Percentiles rank a stretch among this genome's conserved stretches.
phyloP scores from a whole-genome alignment of 2,797 vertebrate species.

The Phalloptychus januarius region DNA sequence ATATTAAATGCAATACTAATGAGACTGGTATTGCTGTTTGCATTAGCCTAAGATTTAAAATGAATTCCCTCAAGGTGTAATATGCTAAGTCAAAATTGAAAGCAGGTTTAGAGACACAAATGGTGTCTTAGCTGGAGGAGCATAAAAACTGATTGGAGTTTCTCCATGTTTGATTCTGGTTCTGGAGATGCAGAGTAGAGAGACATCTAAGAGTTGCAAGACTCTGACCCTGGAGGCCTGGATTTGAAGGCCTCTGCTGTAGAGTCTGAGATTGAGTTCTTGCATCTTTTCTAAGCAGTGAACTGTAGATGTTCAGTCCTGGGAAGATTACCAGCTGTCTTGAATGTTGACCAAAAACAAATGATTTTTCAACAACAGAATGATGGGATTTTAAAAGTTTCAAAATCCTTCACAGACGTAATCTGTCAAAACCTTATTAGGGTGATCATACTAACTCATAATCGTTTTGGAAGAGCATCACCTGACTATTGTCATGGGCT shows the following conservation, averaged over 20 bases:
- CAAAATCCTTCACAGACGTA: not conserved
- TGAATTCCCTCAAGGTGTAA: not conserved
- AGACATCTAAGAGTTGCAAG: too few species aligned
- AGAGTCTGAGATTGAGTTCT: not conserved
- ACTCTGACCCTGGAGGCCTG: too few species aligned
- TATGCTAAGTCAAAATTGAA: not conserved
- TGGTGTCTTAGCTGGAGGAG: too few species aligned
- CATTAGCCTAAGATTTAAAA: too few species aligned
- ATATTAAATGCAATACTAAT: not conserved
- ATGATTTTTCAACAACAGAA: not conserved
- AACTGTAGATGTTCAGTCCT: not conserved
- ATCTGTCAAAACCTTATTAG: not conserved
- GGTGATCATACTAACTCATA: not conserved
- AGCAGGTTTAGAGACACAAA: too few species aligned
- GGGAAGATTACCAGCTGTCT: not conserved
- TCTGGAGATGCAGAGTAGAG: too few species aligned
- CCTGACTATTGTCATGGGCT: not conserved
- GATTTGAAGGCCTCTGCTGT: not conserved
- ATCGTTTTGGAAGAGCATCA: not conserved
- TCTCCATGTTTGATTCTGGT: too few species aligned
- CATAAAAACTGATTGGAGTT: too few species aligned
- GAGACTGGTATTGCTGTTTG: too few species aligned
- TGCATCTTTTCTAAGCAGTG: not conserved
- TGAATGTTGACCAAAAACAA: not conserved
- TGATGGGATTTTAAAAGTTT: not conserved